A percentile compares a stretch with the other conserved stretches of the same genome.
Evolutionary conservation across 1,140 invertebrate species (phyloP).

Genomic region (Pentalonia nigronervosa): DNA sequence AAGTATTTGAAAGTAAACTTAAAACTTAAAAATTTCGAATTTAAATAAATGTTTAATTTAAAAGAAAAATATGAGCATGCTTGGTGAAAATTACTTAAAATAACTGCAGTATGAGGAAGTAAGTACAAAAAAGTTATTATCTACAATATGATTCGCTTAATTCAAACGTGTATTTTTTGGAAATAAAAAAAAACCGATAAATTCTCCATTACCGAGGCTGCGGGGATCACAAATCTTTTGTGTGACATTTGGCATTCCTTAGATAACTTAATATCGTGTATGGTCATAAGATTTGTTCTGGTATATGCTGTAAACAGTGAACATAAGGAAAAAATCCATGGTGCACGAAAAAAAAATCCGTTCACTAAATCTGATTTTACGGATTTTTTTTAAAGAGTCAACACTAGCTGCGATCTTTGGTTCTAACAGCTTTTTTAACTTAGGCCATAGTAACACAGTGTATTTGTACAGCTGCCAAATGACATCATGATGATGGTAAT

Average conservation of each 20-base stretch:
- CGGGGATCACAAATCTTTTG: not conserved
- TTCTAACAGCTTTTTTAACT: not conserved
- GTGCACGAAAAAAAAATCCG: not conserved
- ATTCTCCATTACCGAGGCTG: not conserved
- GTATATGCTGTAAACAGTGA: not conserved
- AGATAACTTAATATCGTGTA: not conserved
- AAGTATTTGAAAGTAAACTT: not conserved
- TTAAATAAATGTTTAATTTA: not conserved
- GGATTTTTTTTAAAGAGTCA: not conserved
- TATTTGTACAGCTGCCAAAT: slow-evolving; percentile 15
- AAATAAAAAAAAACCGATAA: not conserved
- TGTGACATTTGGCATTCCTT: not conserved
- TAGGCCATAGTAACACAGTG: not conserved
- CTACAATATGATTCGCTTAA: not conserved
- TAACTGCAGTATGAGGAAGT: not conserved
- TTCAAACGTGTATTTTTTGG: not conserved
- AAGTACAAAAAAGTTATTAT: not conserved
- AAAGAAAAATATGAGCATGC: not conserved
- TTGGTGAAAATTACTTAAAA: not conserved
- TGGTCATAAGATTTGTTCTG: not conserved
- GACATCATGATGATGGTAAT: not conserved
- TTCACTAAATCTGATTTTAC: not conserved
- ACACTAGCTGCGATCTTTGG: not conserved
- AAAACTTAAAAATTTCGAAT: not conserved
- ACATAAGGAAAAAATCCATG: not conserved